These are phyloP conservation scores for Rhynchotus rufescens DNA, from an alignment of 2,797 vertebrate genomes.

Conservation along the genomic window DNA sequence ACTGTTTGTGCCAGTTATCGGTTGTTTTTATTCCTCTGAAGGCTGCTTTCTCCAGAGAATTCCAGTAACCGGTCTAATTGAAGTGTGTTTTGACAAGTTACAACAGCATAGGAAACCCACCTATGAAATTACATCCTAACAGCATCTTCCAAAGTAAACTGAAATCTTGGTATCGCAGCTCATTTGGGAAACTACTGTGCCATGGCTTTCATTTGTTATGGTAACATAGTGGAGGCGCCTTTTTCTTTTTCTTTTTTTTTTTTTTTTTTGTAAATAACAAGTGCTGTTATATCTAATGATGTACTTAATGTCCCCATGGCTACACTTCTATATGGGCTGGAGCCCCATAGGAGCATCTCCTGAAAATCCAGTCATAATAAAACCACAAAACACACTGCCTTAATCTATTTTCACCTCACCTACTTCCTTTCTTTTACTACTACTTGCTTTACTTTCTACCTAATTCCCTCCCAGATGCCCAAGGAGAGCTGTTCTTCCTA, in stretches of 20 bases:
- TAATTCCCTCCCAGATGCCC: neutral
- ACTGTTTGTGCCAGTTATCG: neutral
- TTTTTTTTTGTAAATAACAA: constrained; percentile 15
- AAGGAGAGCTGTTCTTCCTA: neutral
- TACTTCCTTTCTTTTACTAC: neutral
- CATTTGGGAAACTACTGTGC: constrained; percentile 6
- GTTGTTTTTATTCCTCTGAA: constrained; percentile 50
- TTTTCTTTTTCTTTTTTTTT: neutral
- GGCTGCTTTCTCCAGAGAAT: constrained; percentile 53
- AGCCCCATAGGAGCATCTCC: neutral
- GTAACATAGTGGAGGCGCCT: neutral
- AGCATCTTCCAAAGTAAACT: constrained; percentile 66
- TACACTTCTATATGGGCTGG: neutral
- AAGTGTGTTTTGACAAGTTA: constrained; percentile 61
- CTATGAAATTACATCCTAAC: constrained; percentile 57
- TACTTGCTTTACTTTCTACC: neutral
- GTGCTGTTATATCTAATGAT: neutral
- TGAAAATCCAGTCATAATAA: neutral
- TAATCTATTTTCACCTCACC: neutral
- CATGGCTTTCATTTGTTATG: neutral
- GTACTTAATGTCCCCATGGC: neutral
- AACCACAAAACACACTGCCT: neutral
- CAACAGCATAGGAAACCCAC: constrained; percentile 57
- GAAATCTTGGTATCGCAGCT: constrained; percentile 28
- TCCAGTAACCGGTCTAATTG: constrained; percentile 53